Evolutionary conservation across 1,140 invertebrate species (phyloP), one percentile per base, ranked within the genome.

Genomic region (Mya arenaria): DNA sequence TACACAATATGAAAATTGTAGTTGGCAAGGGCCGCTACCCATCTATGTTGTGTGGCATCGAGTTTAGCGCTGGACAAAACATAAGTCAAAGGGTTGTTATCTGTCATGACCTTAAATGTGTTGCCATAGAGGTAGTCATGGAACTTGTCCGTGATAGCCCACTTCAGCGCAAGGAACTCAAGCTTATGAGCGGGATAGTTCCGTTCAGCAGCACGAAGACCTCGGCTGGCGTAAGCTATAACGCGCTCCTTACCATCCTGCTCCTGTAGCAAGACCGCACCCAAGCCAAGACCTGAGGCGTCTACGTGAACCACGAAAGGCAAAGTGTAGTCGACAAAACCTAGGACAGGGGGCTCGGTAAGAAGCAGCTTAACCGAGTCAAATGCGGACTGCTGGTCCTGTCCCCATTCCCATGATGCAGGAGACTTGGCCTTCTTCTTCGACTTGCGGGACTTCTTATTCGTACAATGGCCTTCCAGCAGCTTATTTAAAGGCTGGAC

Each of bases 181-280:
- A 66, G 23, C 32, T 65, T 30, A 28, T 63, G 32, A 37, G 74
- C 37, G 32, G 74, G 58, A 32, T 65, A 65, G 17, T n/a, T n/a
- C n/a, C 25, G 25, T 74, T 74, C 30, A 13, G 60, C 28, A 19
- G 39, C 37, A 4, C n/a, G 73, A 25, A 85, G 44, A n/a, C 72
- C 68, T 39, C 74, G 39, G 19, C 80, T 79, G 4, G 75, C 74
- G 69, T 85, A 80, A 1, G 84, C 83, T 13, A 90, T 84, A 0
- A 84, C 80, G 56, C 84, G 66, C 10, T 58, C 34, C n/a, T 19
- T 34, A 71, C 79, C 84, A 8, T 88, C 74, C 60, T 86, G 77
- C 30, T 44, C 48, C 80, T 91, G 89, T 25, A 71, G 84, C 25
- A 77, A n/a, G 1, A 89, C 89, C 13, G 86, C 88, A 28, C 89